phyloP scores from a whole-genome alignment of 2,113 vertebrate species.

The Carassius carassius region DNA sequence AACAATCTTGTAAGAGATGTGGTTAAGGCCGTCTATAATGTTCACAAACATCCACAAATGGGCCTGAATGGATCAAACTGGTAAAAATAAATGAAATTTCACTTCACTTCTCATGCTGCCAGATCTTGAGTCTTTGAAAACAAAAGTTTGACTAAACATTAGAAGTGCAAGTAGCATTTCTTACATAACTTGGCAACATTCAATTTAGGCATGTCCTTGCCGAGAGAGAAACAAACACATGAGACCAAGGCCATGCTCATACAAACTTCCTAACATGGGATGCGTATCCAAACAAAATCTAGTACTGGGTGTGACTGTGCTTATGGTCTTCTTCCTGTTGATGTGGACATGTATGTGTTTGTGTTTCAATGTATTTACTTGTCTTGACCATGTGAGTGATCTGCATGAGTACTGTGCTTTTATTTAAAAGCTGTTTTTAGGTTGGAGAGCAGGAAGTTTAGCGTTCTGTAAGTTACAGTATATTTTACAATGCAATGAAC shows the following conservation, averaged over 20 bases:
- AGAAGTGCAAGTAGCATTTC: neutral
- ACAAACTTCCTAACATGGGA: neutral
- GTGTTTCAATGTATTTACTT: neutral
- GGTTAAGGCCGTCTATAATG: neutral
- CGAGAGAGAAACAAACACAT: neutral
- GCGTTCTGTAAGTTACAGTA: neutral
- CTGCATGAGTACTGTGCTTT: neutral
- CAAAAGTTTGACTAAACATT: neutral
- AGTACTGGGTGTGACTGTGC: neutral
- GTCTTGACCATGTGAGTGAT: neutral
- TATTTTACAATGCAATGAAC: neutral
- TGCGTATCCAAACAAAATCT: neutral
- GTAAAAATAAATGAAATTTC: neutral
- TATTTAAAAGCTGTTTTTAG: neutral
- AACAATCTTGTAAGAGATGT: too few relatives aligned
- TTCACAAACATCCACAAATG: neutral
- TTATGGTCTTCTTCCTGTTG: neutral
- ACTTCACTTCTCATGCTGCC: neutral
- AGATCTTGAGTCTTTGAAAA: conserved; percentile 8
- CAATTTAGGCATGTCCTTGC: neutral
- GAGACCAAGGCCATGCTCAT: neutral
- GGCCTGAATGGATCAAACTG: neutral
- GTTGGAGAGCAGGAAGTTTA: neutral
- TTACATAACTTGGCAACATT: neutral
- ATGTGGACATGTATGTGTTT: neutral